These are phyloP conservation scores for Coluber constrictor DNA, from an alignment of 2,797 vertebrate genomes.

Conservation along the genomic window DNA sequence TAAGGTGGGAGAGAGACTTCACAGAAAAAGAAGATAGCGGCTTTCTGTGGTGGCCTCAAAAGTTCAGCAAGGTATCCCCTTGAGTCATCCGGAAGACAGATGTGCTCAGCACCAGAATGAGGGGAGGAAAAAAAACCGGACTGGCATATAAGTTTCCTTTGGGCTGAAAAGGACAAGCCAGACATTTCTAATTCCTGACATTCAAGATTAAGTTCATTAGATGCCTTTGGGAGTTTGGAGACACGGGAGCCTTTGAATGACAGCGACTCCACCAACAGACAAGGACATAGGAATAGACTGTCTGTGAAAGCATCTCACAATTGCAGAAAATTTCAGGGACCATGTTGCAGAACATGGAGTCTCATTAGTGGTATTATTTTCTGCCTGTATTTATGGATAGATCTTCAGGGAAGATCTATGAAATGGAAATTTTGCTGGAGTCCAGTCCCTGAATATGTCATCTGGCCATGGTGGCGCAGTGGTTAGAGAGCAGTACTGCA, in stretches of 20 bases:
- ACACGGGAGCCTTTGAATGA: not conserved
- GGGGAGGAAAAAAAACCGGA: not conserved
- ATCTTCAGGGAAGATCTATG: not conserved
- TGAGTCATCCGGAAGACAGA: rapidly evolving
- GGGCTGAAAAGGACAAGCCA: not conserved
- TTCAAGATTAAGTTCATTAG: not conserved
- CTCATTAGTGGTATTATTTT: not conserved
- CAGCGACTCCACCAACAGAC: not conserved
- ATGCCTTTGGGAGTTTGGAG: not conserved
- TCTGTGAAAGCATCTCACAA: not conserved
- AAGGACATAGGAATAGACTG: not conserved
- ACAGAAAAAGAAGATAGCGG: rapidly evolving
- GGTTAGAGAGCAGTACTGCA: too few relatives aligned
- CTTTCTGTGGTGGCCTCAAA: not conserved
- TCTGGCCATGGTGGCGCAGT: too few relatives aligned
- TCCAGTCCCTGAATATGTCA: not conserved
- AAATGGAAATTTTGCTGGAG: not conserved
- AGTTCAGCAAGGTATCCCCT: not conserved
- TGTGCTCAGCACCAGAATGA: not conserved
- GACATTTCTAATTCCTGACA: slow-evolving; percentile 24
- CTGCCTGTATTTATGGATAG: not conserved
- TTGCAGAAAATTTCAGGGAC: not conserved
- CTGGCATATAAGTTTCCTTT: not conserved
- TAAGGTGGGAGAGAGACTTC: not conserved
- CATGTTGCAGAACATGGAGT: not conserved